Base-by-base conservation (phyloP, 2,888 invertebrate species). In the Heliconius aoede region DNA sequence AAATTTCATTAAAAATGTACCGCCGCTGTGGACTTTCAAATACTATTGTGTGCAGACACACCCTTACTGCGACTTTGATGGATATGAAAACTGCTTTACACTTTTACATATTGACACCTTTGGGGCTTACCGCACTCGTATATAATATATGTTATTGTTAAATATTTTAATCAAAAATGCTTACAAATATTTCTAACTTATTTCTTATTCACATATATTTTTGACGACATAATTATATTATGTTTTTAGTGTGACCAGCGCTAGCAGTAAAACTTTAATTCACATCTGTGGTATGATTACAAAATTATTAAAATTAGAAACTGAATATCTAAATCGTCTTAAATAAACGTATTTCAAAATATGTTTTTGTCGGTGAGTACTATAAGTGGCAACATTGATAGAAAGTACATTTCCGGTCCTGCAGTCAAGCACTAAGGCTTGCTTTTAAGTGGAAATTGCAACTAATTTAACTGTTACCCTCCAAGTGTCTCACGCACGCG, bases 401-500 rank as follows among this genome's bases (percentile, higher is more conserved):
- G 76, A 76, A 74, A 75, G 72, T 89, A 90, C 88, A 89, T 92
- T 92, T 92, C 90, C 90, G 86, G 87, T 83, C 91, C 87, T 84
- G 85, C 86, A 84, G 86, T 84, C 89, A 86, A 91, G 89, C 90
- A 65, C 40, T 84, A 85, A 85, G 87, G 84, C 65, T 77, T 86
- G 88, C 87, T 87, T 90, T 90, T 88, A 88, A 92, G 90, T 89
- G 89, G 91, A 93, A 93, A 94, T 92, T 93, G 93, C 91, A 90
- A 91, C 90, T 91, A 92, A 93, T 93, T 94, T 94, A 91, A 93
- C 91, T 91, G 90, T 90, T 89, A 90, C 91, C 88, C 86, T 89
- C 88, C 89, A 87, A 89, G 90, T 91, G 84, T 86, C 86, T 83
- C 84, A 89, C 86, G 86, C 94, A 94, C 94, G 94, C 94, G 88